Conservation (phyloP, 2,113 vertebrate species). For the Oxyura jamaicensis region DNA sequence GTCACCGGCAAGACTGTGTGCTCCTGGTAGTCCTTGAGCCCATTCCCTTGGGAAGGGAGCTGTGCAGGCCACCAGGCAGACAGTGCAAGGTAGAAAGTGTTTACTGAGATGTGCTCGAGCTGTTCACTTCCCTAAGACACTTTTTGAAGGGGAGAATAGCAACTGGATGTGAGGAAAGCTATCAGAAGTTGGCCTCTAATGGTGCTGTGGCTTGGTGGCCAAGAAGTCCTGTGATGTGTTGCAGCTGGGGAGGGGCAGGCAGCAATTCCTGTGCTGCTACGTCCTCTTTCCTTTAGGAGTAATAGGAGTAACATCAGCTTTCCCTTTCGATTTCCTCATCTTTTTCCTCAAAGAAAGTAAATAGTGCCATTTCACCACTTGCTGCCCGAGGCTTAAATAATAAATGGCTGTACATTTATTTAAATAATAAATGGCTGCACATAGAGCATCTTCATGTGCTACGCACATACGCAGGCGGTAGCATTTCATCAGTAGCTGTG, state of each 20-base stretch:
- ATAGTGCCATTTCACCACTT: neutral
- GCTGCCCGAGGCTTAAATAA: neutral
- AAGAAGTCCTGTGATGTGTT: neutral
- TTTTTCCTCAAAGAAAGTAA: neutral
- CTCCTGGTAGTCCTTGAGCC: neutral
- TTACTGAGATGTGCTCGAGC: neutral
- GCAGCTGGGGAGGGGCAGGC: neutral
- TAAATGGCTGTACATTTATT: neutral
- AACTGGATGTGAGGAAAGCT: neutral
- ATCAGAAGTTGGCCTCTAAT: neutral
- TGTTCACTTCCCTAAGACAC: neutral
- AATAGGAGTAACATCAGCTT: neutral
- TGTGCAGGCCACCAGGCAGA: neutral
- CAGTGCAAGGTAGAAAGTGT: fast-evolving
- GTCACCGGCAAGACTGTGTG: neutral
- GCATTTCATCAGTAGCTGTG: fast-evolving
- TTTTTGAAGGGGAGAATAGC: neutral
- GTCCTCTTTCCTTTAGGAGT: neutral
- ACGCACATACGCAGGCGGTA: no score
- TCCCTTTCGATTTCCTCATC: neutral
- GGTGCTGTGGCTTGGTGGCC: neutral
- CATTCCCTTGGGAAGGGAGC: neutral
- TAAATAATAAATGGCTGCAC: neutral
- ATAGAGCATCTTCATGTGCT: neutral
- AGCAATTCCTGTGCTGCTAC: neutral